Base-by-base conservation (phyloP, 2,888 invertebrate species). In the Diloba caeruleocephala region DNA sequence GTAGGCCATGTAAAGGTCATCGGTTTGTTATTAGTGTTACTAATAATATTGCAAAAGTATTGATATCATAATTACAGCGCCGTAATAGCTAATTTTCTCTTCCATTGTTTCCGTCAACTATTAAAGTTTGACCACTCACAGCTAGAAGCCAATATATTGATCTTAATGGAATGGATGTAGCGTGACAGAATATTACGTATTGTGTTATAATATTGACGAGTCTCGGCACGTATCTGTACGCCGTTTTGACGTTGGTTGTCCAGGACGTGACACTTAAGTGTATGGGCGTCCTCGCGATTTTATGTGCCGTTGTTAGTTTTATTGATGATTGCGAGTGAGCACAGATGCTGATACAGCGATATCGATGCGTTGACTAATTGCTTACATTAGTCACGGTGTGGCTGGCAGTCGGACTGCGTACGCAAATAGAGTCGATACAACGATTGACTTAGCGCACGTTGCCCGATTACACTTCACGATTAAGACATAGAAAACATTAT, bases 381-480 rank as follows among this genome's bases (percentile, higher is more conserved):
- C 86, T 88, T 84, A 87, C 88, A 87, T 89, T 86, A 87, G 82
- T 84, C 84, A 83, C 81, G 70, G 61, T 70, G 73, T 75, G 76
- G 74, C 83, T 76, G 81, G 78, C 83, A 78, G 75, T 73, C 78
- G 76, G 66, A 76, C 75, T 69, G 79, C 71, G 80, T 79, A 87
- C 89, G 85, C 83, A 91, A 90, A 92, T 90, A 90, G 84, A 84
- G 82, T 73, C 79, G 71, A 77, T 79, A 81, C 76, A 79, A 76
- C 83, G 88, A 90, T 88, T 88, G 88, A 90, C 84, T 87, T 81
- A 84, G 74, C 78, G 56, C 90, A 90, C 87, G 81, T 87, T 89
- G 86, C 89, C 82, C 71, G 79, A 79, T 79, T 77, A 79, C 74
- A 74, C 63, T 66, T 38, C 51, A 48, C 46, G 57, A 68, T 72